Percentiles rank a stretch among this genome's conserved stretches.
These are phyloP conservation scores for Cheumatopsyche charites DNA, from an alignment of 1,140 invertebrate genomes.

Conservation along the genomic window DNA sequence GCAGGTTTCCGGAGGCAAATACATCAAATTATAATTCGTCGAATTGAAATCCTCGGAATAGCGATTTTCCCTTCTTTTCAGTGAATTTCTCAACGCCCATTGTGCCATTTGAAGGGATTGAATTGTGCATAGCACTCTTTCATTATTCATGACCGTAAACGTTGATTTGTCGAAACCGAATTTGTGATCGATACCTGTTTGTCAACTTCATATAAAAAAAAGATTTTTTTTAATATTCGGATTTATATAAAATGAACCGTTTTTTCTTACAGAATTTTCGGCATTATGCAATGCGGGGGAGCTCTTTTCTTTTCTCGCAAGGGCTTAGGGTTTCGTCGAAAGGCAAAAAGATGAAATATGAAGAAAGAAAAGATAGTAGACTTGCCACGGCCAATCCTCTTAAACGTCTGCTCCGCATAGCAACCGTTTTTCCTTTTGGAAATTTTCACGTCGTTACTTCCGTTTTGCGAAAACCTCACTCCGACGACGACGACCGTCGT, in stretches of 20 bases:
- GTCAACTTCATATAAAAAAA: too few relatives aligned
- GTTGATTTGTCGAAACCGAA: too few relatives aligned
- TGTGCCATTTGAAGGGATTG: background rate
- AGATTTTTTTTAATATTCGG: too few relatives aligned
- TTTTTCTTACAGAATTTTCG: background rate
- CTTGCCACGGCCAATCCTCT: conserved; percentile 13
- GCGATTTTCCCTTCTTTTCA: background rate
- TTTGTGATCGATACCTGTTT: too few relatives aligned
- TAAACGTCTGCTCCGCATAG: background rate
- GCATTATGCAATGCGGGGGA: conserved; percentile 30
- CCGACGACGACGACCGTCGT: too few relatives aligned
- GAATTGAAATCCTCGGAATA: conserved; percentile 4
- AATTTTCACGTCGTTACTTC: conserved; percentile 25
- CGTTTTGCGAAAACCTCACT: background rate
- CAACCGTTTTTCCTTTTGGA: conserved; percentile 6
- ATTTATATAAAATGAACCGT: too few relatives aligned
- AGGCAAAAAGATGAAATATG: conserved; percentile 21
- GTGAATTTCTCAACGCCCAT: background rate
- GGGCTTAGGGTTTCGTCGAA: background rate
- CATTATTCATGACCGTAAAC: background rate
- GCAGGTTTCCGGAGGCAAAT: background rate
- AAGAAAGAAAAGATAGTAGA: conserved; percentile 27
- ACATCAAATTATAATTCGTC: background rate
- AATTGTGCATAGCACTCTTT: background rate
- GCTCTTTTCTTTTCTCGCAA: conserved; percentile 4